Conservation (phyloP, 2,888 invertebrate genomes). For the Leptura quadrifasciata region DNA sequence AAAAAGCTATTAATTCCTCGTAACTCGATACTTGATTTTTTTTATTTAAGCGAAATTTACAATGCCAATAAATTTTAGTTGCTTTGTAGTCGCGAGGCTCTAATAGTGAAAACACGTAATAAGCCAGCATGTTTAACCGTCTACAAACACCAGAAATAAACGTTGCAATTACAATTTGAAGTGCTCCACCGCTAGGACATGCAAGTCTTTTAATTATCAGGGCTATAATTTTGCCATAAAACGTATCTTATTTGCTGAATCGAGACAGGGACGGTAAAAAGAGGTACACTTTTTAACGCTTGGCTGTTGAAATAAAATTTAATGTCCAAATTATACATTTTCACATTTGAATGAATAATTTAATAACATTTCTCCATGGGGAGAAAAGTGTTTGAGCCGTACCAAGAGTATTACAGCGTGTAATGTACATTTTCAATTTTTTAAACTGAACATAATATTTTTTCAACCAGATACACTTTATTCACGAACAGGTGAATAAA, state of each 20-base stretch:
- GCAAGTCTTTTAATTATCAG: neutral
- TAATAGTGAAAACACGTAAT: neutral
- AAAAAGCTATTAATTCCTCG: constrained; percentile 39
- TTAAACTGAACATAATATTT: too few relatives aligned
- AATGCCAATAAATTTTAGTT: constrained; percentile 32
- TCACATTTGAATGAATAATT: too few relatives aligned
- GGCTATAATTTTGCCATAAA: constrained; percentile 2
- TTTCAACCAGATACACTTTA: too few relatives aligned
- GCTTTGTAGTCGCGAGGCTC: neutral
- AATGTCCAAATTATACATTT: too few relatives aligned
- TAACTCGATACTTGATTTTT: constrained; percentile 32
- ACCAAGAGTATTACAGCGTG: too few relatives aligned
- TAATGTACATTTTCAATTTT: too few relatives aligned
- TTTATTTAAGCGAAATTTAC: constrained; percentile 33
- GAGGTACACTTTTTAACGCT: neutral
- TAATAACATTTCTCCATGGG: too few relatives aligned
- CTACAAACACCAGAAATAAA: constrained; percentile 16
- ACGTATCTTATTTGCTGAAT: constrained; percentile 2
- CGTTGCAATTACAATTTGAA: neutral
- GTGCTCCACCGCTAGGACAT: neutral
- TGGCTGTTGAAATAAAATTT: neutral
- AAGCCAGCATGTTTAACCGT: neutral
- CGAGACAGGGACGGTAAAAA: neutral
- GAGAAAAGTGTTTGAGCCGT: too few relatives aligned
- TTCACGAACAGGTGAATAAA: too few relatives aligned